Conservation (phyloP, 2,113 vertebrate genomes). For the Tricholaema leucomelas region DNA sequence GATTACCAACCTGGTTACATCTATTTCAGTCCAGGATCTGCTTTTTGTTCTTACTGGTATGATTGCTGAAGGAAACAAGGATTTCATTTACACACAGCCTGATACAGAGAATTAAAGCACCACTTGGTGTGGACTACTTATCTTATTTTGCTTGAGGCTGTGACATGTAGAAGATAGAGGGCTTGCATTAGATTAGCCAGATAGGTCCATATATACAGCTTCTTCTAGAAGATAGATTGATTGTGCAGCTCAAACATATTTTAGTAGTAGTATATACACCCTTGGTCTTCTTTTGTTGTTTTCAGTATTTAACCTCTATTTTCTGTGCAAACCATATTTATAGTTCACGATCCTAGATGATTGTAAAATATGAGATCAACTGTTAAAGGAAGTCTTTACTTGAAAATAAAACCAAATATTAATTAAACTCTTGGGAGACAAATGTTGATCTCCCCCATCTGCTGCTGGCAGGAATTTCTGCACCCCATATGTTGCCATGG, state of each 20-base stretch:
- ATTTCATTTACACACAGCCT: slow-evolving; percentile 23
- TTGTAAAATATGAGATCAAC: not conserved
- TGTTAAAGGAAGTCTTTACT: not conserved
- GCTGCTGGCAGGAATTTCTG: not conserved
- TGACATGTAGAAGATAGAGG: not conserved
- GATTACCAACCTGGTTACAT: slow-evolving; percentile 24
- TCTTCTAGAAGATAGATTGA: not conserved
- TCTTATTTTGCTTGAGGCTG: not conserved
- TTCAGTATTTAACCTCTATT: not conserved
- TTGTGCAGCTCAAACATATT: not conserved
- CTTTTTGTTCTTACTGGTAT: slow-evolving; percentile 7
- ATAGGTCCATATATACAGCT: not conserved
- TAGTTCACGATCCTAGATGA: not conserved
- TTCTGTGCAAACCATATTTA: not conserved
- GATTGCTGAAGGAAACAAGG: slow-evolving; percentile 22
- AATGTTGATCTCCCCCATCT: not conserved
- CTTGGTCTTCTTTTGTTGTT: not conserved
- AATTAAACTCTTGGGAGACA: not conserved
- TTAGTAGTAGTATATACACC: not conserved
- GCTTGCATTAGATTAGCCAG: not conserved
- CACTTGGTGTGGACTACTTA: not conserved
- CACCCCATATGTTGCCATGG: not conserved
- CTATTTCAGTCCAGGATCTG: not conserved
- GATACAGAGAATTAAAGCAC: not conserved
- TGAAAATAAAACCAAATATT: not conserved